These are phyloP conservation scores for Sebastes variabilis DNA, from an alignment of 2,797 vertebrate species.

Conservation along the genomic window DNA sequence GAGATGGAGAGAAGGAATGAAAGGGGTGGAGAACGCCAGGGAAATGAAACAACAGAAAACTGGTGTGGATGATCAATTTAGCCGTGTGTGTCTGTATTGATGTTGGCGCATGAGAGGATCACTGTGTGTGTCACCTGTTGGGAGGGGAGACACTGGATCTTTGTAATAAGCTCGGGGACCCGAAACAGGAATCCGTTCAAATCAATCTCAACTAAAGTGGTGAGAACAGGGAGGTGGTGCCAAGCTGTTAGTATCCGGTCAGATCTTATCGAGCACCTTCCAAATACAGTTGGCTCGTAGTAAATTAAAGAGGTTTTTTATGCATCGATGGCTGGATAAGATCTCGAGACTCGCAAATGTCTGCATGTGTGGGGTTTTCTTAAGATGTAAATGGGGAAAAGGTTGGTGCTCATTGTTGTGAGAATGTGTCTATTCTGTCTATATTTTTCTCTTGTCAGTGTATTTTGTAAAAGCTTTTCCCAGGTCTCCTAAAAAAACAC, in stretches of 20 bases:
- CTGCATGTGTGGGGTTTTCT: not conserved
- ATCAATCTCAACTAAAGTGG: constrained; percentile 48
- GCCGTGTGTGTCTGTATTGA: not conserved
- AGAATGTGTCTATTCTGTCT: not conserved
- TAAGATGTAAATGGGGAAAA: not conserved
- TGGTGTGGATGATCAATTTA: constrained; percentile 39
- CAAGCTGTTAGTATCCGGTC: constrained; percentile 17
- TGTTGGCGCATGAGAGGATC: constrained; percentile 14
- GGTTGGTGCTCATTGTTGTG: not conserved
- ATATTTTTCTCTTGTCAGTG: not conserved
- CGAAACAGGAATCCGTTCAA: constrained; percentile 1
- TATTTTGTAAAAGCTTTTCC: not conserved
- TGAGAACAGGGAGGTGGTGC: constrained; percentile 4
- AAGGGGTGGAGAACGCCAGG: constrained; percentile 2
- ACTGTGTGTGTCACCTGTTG: not conserved
- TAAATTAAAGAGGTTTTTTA: constrained; percentile 7
- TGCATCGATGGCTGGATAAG: not conserved
- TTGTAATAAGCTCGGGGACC: constrained; percentile 41
- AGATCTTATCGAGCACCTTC: not conserved
- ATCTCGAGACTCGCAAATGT: not conserved
- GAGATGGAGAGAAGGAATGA: not conserved
- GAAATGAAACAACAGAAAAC: constrained; percentile 4
- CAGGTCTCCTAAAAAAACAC: not conserved
- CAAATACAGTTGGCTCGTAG: not conserved
- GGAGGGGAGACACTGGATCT: constrained; percentile 27